These are phyloP conservation scores for Pygathrix nemaeus DNA, from an alignment of 2,113 vertebrate genomes.

Conservation along the genomic window DNA sequence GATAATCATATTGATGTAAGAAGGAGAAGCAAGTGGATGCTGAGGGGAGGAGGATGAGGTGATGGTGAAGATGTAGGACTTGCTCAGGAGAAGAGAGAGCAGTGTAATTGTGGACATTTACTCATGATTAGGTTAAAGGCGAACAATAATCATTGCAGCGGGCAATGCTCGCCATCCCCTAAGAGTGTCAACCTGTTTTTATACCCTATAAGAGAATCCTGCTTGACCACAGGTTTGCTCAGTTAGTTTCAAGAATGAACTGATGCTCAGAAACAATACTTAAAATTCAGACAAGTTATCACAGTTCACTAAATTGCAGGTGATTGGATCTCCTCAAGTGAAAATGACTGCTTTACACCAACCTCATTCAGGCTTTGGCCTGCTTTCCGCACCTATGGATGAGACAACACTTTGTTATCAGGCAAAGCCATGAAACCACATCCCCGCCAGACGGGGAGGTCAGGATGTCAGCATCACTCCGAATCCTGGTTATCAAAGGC, in stretches of 20 bases:
- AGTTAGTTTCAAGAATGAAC: not conserved
- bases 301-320: slow-evolving; percentile 44
- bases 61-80: not conserved
- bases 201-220: not conserved
- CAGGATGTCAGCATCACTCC: not conserved
- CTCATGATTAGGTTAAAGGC: not conserved
- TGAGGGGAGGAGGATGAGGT: not conserved
- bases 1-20: not conserved
- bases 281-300: slow-evolving; percentile 33
- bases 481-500: not conserved
- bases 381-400: slow-evolving; percentile 39
- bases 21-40: not conserved
- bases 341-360: slow-evolving; percentile 44
- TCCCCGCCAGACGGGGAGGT: not conserved
- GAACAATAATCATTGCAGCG: not conserved
- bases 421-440: not conserved
- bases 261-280: not conserved
- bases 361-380: not conserved
- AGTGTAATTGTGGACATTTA: not conserved
- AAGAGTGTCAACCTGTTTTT: not conserved
- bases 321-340: slow-evolving; percentile 32
- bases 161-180: not conserved
- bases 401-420: not conserved
- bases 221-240: not conserved
- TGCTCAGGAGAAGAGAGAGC: not conserved